Evolutionary conservation across 2,113 vertebrate genomes (phyloP).

Genomic region (Macroglossus sobrinus): DNA sequence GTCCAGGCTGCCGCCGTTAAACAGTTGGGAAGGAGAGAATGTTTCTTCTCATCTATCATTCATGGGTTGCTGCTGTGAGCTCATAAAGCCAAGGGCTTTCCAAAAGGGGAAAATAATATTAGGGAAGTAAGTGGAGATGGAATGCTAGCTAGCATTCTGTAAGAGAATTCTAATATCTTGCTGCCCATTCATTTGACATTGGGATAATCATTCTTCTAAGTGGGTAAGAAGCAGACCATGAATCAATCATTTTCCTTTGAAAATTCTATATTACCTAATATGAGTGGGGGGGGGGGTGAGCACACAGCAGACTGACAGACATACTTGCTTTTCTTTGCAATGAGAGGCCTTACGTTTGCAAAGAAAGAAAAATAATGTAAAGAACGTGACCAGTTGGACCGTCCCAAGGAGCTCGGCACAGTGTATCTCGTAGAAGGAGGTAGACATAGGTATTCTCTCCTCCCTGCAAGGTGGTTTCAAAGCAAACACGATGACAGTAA

Average conservation of each 20-base stretch:
- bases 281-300: no score
- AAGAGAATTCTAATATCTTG: background rate
- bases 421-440: background rate
- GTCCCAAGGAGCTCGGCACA: background rate
- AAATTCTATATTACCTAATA: background rate
- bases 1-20: background rate
- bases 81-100: constrained; percentile 6
- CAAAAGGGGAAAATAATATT: background rate
- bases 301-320: background rate
- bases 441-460: background rate
- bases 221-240: background rate
- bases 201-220: background rate
- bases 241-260: background rate
- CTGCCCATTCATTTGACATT: background rate
- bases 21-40: background rate
- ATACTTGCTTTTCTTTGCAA: background rate
- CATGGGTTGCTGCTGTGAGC: background rate
- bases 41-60: constrained; percentile 39
- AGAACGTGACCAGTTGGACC: background rate
- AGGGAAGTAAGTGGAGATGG: background rate
- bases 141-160: background rate
- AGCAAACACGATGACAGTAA: background rate
- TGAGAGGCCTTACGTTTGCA: background rate
- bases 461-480: background rate
- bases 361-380: background rate